Evolutionary conservation across 2,888 invertebrate genomes (phyloP), one percentile per base, ranked within the genome.

Genomic region (Oscheius myriophilus): DNA sequence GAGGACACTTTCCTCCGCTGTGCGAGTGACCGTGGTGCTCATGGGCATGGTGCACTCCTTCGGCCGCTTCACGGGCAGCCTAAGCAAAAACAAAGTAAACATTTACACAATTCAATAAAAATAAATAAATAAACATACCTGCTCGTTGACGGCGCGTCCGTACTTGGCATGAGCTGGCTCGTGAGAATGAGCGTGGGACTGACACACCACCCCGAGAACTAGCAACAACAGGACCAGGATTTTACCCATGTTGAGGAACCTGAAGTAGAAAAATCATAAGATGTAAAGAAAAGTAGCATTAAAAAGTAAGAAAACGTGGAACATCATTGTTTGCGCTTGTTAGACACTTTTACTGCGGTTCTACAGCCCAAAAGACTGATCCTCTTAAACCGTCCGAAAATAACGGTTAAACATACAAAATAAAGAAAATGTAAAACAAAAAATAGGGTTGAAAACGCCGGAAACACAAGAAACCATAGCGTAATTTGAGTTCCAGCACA

Each of bases 131-230:
- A 23, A 25, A 59, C 53, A 6, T 54, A 72, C 81, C 63, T 75
- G 73, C 67, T 85, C 85, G 69, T 85, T 85, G 58, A 82, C 80
- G 58, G 84, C 83, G 16, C 77, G 70, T 1, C 75, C 72, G 65
- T 85, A 85, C 65, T 85, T 85, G 62, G 78, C 55, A 71, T 85
- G 85, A 7, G 83, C 75, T 6, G 84, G 69, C 57, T 84, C 84
- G 33, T 81, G 79, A 25, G 57, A 51, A 49, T 83, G 84, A 23
- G 52, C 25, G 54, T 75, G 74, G 3, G 65, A 33, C 11, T 49
- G 49, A 2, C 26, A 26, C 1, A 33, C 46, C 16, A 7, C 61
- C n/a, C 46, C 26, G 16, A 21, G 11, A 3, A 46, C 61, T 12
- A 61, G 21, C 16, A 61, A 21, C 39, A 61, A 25, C 45, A 61